Conservation (phyloP, 2,888 invertebrate species). For the Lasius platythorax region DNA sequence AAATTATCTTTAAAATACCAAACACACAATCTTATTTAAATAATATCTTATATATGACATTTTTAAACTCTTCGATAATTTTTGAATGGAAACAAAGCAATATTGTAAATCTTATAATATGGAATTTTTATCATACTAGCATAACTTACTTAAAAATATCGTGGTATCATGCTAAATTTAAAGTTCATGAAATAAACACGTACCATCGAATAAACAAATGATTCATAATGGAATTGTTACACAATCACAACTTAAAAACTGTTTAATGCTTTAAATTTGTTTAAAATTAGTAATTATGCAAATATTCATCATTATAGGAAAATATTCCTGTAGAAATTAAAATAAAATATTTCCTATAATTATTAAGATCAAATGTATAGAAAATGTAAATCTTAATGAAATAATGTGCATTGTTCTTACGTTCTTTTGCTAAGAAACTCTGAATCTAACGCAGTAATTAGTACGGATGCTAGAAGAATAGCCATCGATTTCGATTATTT, state of each 20-base stretch:
- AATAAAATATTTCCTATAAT: background rate
- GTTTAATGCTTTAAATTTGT: background rate
- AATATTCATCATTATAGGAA: background rate
- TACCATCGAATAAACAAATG: background rate
- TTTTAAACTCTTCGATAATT: background rate
- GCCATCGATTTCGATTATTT: constrained; percentile 13
- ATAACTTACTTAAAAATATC: background rate
- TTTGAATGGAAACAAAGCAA: background rate
- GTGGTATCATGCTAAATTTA: background rate
- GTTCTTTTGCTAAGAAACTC: constrained; percentile 29
- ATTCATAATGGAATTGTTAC: background rate
- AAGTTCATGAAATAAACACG: background rate
- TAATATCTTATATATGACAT: background rate
- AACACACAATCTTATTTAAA: background rate
- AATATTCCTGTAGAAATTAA: background rate
- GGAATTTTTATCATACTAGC: background rate
- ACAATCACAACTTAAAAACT: background rate
- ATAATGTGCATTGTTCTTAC: background rate
- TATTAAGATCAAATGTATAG: background rate
- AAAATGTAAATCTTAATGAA: constrained; percentile 9
- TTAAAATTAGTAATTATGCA: background rate
- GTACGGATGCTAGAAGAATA: constrained; percentile 22
- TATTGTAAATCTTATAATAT: background rate
- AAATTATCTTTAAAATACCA: background rate
- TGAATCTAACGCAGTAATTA: constrained; percentile 12